Evolutionary conservation across 2,888 invertebrate genomes (phyloP).

Genomic region (Hirtodrosophila confusa): DNA sequence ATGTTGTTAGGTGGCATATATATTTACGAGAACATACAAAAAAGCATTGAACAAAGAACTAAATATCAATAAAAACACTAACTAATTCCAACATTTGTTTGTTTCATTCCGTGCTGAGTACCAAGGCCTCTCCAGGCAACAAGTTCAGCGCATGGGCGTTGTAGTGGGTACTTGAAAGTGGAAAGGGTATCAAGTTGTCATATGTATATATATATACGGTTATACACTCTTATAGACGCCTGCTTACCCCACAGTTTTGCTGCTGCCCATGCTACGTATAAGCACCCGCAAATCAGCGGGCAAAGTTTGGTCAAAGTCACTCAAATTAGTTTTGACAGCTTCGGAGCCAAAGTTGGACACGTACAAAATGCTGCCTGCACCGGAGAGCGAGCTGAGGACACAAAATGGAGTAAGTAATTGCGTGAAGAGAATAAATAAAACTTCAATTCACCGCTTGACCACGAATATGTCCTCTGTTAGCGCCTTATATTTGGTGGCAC

Average conservation of each 20-base stretch:
- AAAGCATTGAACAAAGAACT: slow-evolving; percentile 30
- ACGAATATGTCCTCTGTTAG: slow-evolving; percentile 69
- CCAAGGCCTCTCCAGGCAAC: slow-evolving; percentile 43
- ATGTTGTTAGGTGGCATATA: slow-evolving; percentile 63
- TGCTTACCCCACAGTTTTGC: slow-evolving; percentile 45
- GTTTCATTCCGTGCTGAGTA: slow-evolving; percentile 33
- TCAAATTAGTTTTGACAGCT: slow-evolving; percentile 38
- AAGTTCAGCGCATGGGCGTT: slow-evolving; percentile 10
- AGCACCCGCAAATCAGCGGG: slow-evolving; percentile 30
- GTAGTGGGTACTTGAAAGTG: slow-evolving; percentile 9
- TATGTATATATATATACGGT: too few relatives aligned
- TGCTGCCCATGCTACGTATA: slow-evolving; percentile 51
- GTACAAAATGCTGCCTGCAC: slow-evolving; percentile 55
- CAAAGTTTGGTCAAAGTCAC: slow-evolving; percentile 51
- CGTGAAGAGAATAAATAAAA: too few relatives aligned
- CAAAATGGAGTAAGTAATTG: neutral
- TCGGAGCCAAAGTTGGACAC: slow-evolving; percentile 67
- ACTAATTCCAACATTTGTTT: slow-evolving; percentile 14
- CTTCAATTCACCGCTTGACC: slow-evolving; percentile 68
- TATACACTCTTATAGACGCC: neutral
- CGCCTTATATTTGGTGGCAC: slow-evolving; percentile 70
- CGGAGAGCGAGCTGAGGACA: slow-evolving; percentile 36
- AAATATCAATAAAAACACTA: slow-evolving; percentile 44
- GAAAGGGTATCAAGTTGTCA: neutral
- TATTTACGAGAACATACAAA: slow-evolving; percentile 45